Evolutionary conservation across 1,140 invertebrate genomes (phyloP).

Genomic region (Zelostemma sp.): DNA sequence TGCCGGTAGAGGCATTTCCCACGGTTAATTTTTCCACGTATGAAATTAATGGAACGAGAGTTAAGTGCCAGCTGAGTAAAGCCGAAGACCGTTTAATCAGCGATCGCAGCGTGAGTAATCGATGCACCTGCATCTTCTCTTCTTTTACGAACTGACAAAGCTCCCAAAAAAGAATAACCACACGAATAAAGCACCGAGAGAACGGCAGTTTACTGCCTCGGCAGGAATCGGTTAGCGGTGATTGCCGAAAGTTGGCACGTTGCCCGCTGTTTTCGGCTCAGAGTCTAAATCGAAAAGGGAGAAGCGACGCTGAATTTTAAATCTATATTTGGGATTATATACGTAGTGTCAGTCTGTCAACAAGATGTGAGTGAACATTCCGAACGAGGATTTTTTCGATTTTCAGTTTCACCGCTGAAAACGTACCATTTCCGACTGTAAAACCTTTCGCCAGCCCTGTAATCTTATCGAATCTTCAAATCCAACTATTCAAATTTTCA

Average conservation of each 20-base stretch:
- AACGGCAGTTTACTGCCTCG: constrained; percentile 30
- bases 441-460: neutral
- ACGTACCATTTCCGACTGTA: neutral
- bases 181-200: constrained; percentile 19
- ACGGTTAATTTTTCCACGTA: no score
- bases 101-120: constrained; percentile 22
- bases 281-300: constrained; percentile 25
- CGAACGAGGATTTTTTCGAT: neutral
- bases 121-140: constrained; percentile 12
- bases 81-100: constrained; percentile 38
- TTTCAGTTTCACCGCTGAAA: neutral
- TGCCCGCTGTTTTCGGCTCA: constrained; percentile 27
- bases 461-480: neutral
- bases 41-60: constrained; percentile 40
- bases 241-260: constrained; percentile 37
- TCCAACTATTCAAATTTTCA: neutral
- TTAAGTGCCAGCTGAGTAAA: constrained; percentile 24
- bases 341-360: neutral
- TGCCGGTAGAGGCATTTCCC: no score
- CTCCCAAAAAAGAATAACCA: constrained; percentile 14
- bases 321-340: constrained; percentile 22
- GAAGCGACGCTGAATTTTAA: constrained; percentile 24
- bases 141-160: constrained; percentile 14
- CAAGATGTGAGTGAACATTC: neutral
- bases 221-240: constrained; percentile 36